Conservation (phyloP, 2,797 vertebrate species). For the Macroramphosus scolopax region DNA sequence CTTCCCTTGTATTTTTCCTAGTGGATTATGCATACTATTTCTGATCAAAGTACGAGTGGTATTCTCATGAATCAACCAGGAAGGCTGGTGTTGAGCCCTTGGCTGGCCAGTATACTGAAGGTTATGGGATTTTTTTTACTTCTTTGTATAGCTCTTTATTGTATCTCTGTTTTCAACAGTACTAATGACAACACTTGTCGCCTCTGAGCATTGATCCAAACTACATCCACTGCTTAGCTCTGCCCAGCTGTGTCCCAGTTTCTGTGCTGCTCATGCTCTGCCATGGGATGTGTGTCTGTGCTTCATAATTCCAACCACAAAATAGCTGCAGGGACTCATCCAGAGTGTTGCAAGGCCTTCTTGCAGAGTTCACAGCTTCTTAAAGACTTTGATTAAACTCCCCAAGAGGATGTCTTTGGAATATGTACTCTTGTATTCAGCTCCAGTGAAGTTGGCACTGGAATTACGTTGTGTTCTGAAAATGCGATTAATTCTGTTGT, state of each 20-base stretch:
- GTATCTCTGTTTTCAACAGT: constrained; percentile 13
- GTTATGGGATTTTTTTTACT: not conserved
- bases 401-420: constrained; percentile 8
- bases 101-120: constrained; percentile 4
- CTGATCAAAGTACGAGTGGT: constrained; percentile 13
- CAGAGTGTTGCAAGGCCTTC: constrained; percentile 32
- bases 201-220: constrained; percentile 47
- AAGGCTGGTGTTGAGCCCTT: constrained; percentile 2
- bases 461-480: too few species aligned
- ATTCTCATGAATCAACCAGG: constrained; percentile 14
- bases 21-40: constrained; percentile 26
- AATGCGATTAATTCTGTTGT: too few species aligned
- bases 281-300: constrained; percentile 23
- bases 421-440: too few species aligned
- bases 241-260: constrained; percentile 74
- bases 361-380: constrained; percentile 41
- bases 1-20: constrained; percentile 5
- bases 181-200: constrained; percentile 38
- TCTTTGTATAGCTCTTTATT: constrained; percentile 9
- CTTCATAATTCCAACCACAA: constrained; percentile 56
- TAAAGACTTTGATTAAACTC: constrained; percentile 25
- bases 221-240: constrained; percentile 42
- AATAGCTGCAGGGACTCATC: constrained; percentile 32
- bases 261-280: constrained; percentile 47
- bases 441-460: too few species aligned